phyloP scores from a whole-genome alignment of 2,888 invertebrate species.

The Clanis bilineata region DNA sequence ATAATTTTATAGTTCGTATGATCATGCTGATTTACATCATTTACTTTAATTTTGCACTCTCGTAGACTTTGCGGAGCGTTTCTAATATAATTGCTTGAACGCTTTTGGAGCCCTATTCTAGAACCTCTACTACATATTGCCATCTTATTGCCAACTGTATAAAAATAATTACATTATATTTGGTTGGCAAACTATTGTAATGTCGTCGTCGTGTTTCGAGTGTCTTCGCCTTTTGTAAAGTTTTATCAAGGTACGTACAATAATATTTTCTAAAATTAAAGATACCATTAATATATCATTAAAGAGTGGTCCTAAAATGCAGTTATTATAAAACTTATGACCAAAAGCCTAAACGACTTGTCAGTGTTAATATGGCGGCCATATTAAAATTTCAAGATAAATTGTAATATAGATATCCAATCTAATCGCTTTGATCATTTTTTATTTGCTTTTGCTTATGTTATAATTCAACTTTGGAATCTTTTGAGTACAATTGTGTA shows the following conservation, averaged over 20 bases:
- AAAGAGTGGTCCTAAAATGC: not conserved
- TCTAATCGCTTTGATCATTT: constrained; percentile 55
- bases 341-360: constrained; percentile 21
- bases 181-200: constrained; percentile 53
- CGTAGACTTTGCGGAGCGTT: too few relatives aligned
- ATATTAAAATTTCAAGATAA: constrained; percentile 67
- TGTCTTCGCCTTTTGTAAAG: constrained; percentile 79
- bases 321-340: not conserved
- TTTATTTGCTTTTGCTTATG: constrained; percentile 25
- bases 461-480: constrained; percentile 16
- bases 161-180: constrained; percentile 23
- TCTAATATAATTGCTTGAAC: too few relatives aligned
- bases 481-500: constrained; percentile 14
- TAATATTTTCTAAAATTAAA: not conserved
- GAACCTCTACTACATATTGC: too few relatives aligned
- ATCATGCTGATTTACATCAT: too few relatives aligned
- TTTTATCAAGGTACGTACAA: constrained; percentile 72
- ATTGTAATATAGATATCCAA: constrained; percentile 53
- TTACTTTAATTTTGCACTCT: too few relatives aligned
- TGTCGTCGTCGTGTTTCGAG: constrained; percentile 79
- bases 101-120: too few relatives aligned
- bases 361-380: constrained; percentile 57
- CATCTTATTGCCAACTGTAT: constrained; percentile 5
- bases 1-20: too few relatives aligned
- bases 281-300: not conserved